Base-by-base conservation (phyloP, 2,888 invertebrate genomes). In the Lasioglossum calceatum region DNA sequence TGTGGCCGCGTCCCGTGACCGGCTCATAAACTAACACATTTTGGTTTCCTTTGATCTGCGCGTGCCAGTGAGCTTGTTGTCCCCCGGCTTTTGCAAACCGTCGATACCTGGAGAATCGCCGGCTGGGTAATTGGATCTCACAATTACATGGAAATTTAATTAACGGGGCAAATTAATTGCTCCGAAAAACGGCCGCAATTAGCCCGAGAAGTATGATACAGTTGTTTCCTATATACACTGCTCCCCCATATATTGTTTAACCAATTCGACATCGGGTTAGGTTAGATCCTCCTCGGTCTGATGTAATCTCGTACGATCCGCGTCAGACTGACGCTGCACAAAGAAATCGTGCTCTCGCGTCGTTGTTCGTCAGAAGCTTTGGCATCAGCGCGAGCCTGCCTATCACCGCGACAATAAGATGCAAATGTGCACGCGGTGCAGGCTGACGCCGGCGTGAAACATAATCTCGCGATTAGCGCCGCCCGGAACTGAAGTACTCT, bases 401-500 rank as follows among this genome's bases (percentile, higher is more conserved):
- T 27, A 47, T 84, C 81, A 70, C 81, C 84, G 78, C 61, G 71
- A 70, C 84, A 81, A 90, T 92, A 89, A 91, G 87, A 91, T 92
- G 91, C 87, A 90, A 91, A 91, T 92, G 85, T 71, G 87, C 86
- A 76, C 70, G 70, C 76, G 78, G 85, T 44, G 80, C 83, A 86
- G 81, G 82, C 85, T 87, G 89, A 81, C 78, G 82, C 79, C 75
- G 74, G 77, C 79, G 83, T 86, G 85, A 85, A 87, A 84, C 82
- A 79, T 83, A 90, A 86, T 86, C 80, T 79, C 79, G 85, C 87
- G 90, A 90, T 92, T 92, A 89, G 86, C 87, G 89, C 87, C 86
- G 87, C 87, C 86, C 90, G 90, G 89, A 83, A 70, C 82, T 84
- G 81, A 85, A 90, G 87, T 72, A 80, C 79, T 47, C 47, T 85